These are phyloP conservation scores for Dasyurus viverrinus DNA, from an alignment of 2,113 vertebrate genomes.

Conservation along the genomic window DNA sequence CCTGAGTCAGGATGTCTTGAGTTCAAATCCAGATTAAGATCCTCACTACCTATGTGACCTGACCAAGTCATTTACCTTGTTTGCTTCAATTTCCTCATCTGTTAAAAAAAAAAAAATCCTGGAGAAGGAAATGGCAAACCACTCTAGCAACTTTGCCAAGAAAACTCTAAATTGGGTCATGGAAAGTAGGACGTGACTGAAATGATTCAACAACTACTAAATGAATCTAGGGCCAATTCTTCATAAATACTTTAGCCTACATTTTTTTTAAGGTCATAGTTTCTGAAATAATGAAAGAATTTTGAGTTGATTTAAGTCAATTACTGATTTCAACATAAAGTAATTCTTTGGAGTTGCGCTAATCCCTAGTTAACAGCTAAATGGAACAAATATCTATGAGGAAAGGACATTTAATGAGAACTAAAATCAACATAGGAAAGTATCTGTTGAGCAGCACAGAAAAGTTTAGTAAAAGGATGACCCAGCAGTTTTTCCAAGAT, in stretches of 20 bases:
- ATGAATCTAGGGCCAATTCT: not conserved
- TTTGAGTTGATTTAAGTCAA: not conserved
- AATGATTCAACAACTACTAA: not conserved
- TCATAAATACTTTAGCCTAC: constrained; percentile 11
- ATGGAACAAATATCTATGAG: constrained; percentile 7
- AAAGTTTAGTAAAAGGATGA: not conserved
- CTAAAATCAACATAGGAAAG: not conserved
- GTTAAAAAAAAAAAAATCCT: not conserved
- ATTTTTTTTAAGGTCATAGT: constrained; percentile 4
- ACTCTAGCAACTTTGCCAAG: not conserved
- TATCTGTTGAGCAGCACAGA: not conserved
- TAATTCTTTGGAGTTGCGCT: not conserved
- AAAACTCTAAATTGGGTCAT: not conserved
- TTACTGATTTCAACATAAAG: constrained; percentile 3
- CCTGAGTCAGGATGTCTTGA: not conserved
- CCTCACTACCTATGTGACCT: not conserved
- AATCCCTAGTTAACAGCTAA: constrained; percentile 1
- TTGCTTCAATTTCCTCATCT: not conserved
- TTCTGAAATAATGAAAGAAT: constrained; percentile 46
- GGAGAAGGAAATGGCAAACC: not conserved
- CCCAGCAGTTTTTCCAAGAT: not conserved
- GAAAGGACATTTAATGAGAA: not conserved
- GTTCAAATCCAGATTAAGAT: not conserved
- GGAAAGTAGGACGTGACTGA: too few species aligned
- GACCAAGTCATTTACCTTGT: not conserved